Conservation (phyloP, 1,140 invertebrate species). For the Pseudomyrmex concolor region DNA sequence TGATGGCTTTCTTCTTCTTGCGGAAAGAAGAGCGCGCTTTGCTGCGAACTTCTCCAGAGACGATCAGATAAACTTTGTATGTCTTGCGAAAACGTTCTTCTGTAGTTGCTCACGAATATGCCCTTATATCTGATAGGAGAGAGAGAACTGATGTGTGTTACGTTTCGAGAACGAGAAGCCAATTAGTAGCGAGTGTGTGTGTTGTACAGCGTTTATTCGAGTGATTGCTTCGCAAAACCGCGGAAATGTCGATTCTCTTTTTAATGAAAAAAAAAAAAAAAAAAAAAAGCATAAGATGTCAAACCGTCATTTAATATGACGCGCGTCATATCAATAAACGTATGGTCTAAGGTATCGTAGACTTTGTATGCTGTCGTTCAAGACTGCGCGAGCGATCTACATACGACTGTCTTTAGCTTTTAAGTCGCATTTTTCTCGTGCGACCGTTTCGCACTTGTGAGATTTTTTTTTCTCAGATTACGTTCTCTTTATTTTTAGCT, state of each 20-base stretch:
- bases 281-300: constrained; percentile 31
- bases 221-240: constrained; percentile 29
- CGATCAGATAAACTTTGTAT: neutral
- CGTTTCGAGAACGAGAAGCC: neutral
- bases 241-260: constrained; percentile 18
- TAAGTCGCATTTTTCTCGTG: constrained; percentile 28
- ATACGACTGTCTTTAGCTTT: constrained; percentile 39
- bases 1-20: neutral
- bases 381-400: constrained; percentile 39
- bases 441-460: neutral
- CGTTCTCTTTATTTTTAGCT: neutral
- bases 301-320: constrained; percentile 42
- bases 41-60: neutral
- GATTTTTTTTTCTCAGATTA: constrained; percentile 31
- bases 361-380: constrained; percentile 49
- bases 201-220: constrained; percentile 15
- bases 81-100: constrained; percentile 15
- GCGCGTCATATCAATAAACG: constrained; percentile 52
- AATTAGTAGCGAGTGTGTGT: neutral
- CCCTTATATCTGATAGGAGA: constrained; percentile 14
- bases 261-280: too few species aligned
- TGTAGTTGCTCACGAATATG: constrained; percentile 3
- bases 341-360: constrained; percentile 48
- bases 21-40: neutral
- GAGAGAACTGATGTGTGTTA: too few species aligned